Conservation (phyloP, 2,888 invertebrate genomes). For the Phalera bucephala region DNA sequence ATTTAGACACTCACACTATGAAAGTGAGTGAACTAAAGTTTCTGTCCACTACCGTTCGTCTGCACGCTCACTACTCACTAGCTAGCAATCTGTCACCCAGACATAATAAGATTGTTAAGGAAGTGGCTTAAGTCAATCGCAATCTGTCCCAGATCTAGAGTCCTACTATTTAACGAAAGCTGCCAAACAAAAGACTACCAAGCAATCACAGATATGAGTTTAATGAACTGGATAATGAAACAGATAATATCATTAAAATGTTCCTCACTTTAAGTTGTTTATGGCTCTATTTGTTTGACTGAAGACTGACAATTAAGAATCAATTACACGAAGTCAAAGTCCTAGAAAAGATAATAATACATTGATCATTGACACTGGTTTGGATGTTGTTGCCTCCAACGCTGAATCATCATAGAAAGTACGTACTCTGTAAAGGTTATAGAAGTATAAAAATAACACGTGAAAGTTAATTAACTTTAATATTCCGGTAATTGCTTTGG, state of each 20-base stretch:
- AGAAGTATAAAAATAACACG: constrained; percentile 10
- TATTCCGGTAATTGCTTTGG: constrained; percentile 1
- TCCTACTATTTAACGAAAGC: no score
- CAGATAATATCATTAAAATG: constrained; percentile 20
- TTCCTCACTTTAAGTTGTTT: constrained; percentile 21
- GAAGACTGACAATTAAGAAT: constrained; percentile 21
- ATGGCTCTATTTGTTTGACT: constrained; percentile 19
- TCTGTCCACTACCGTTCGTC: no score
- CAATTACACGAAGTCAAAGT: constrained; percentile 32
- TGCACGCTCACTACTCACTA: no score
- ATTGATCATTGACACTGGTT: constrained; percentile 30
- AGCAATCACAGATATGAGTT: constrained; percentile 18
- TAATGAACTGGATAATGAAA: constrained; percentile 23
- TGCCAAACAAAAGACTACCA: no score
- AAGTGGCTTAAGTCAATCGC: no score
- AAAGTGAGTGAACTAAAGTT: no score
- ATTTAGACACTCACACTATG: no score
- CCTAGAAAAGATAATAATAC: constrained; percentile 21
- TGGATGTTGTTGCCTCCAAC: constrained; percentile 11
- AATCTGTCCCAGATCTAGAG: no score
- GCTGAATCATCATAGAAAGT: constrained; percentile 16
- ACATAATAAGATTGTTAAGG: no score
- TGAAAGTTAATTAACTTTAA: constrained; percentile 17
- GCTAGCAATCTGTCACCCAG: no score
- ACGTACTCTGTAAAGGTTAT: constrained; percentile 8